phyloP scores from a whole-genome alignment of 2,113 vertebrate species.

The Indri indri region DNA sequence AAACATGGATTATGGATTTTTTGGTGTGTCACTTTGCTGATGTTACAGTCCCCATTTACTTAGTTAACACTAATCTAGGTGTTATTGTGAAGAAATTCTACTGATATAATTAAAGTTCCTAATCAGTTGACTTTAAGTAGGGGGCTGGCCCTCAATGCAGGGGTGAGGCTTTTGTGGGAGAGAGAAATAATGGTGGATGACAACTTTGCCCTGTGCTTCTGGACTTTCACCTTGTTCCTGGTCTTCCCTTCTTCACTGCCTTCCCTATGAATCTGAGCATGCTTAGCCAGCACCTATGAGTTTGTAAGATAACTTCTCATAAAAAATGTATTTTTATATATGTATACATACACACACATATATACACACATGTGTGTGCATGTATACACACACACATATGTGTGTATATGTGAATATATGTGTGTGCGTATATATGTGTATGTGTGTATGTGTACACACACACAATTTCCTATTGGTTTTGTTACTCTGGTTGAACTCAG shows the following conservation, averaged over 20 bases:
- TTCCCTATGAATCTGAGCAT: background rate
- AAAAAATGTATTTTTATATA: background rate
- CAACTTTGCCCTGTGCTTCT: background rate
- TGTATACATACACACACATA: too few relatives aligned
- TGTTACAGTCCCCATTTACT: background rate
- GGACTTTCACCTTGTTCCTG: background rate
- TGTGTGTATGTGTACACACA: background rate
- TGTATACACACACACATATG: background rate
- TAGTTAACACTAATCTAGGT: background rate
- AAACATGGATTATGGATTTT: background rate
- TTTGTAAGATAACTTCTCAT: background rate
- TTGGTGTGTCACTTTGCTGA: background rate
- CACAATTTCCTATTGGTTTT: background rate
- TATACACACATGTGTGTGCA: background rate
- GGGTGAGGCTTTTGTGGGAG: background rate
- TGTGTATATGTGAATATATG: background rate
- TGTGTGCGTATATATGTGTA: background rate
- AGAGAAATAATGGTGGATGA: background rate
- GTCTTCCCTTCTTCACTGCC: background rate
- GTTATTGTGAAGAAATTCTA: background rate
- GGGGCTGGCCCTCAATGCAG: background rate
- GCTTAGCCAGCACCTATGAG: background rate
- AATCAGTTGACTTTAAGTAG: background rate
- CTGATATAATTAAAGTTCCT: background rate
- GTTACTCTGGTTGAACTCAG: background rate